Evolutionary conservation across 2,797 vertebrate genomes (phyloP).

Genomic region (Tachyglossus aculeatus): DNA sequence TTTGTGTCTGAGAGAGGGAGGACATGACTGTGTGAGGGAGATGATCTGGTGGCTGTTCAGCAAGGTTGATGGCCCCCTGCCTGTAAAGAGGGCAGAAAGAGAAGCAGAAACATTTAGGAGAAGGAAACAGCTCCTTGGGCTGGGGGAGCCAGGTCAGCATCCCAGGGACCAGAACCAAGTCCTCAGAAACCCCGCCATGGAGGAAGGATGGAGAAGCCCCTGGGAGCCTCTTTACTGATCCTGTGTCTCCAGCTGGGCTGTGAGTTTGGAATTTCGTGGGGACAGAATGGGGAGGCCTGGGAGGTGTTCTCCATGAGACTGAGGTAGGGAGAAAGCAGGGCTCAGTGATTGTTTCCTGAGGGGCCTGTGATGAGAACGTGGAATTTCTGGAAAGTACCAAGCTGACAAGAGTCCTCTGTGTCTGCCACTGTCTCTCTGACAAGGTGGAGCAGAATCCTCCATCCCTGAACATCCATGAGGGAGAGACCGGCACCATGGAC

Average conservation of each 20-base stretch:
- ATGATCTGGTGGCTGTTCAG: too few relatives aligned
- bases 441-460: neutral
- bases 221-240: neutral
- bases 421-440: conserved; percentile 4
- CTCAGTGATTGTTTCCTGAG: neutral
- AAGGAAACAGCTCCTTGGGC: neutral
- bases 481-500: neutral
- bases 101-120: too few relatives aligned
- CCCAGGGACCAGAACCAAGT: neutral
- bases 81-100: too few relatives aligned
- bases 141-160: neutral
- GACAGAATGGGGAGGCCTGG: neutral
- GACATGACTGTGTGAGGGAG: too few relatives aligned
- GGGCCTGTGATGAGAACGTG: neutral
- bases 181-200: neutral
- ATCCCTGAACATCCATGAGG: neutral
- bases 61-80: too few relatives aligned
- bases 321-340: neutral
- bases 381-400: neutral
- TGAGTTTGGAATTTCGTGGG: neutral
- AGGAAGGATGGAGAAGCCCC: neutral
- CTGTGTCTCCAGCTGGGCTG: conserved; percentile 7
- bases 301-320: neutral
- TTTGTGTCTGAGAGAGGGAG: too few relatives aligned
- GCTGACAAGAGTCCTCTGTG: neutral